These are phyloP conservation scores for Furcifer pardalis DNA, from an alignment of 2,797 vertebrate genomes.

Conservation along the genomic window DNA sequence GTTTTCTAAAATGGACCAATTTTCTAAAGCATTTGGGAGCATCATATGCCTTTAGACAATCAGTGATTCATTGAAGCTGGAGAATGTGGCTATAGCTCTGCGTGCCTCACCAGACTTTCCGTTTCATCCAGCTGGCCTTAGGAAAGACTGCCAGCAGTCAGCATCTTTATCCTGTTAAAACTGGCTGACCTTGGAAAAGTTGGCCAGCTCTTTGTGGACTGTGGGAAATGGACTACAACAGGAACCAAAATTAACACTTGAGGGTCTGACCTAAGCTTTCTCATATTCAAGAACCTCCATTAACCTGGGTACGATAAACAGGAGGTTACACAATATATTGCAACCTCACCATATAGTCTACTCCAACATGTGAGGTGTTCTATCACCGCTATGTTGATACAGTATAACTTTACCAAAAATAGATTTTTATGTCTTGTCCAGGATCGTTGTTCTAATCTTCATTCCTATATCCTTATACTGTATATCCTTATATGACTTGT, in stretches of 20 bases:
- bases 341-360: slow-evolving; percentile 20
- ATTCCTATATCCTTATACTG: slow-evolving; percentile 12
- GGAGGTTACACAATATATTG: slow-evolving; percentile 50
- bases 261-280: slow-evolving; percentile 58
- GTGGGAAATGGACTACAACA: slow-evolving; percentile 50
- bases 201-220: slow-evolving; percentile 57
- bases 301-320: slow-evolving; percentile 48
- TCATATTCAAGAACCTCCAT: slow-evolving; percentile 52
- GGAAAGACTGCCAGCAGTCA: slow-evolving; percentile 63
- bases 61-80: slow-evolving; percentile 35
- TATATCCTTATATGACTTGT: slow-evolving; percentile 37
- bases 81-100: slow-evolving; percentile 52
- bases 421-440: neutral
- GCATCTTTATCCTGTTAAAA: slow-evolving; percentile 51
- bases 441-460: slow-evolving; percentile 26
- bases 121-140: slow-evolving; percentile 58
- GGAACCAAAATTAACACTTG: slow-evolving; percentile 50
- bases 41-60: slow-evolving; percentile 57
- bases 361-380: slow-evolving; percentile 1
- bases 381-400: slow-evolving; percentile 34
- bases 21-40: slow-evolving; percentile 46
- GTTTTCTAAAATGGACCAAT: no score
- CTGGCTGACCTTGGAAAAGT: slow-evolving; percentile 71
- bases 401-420: slow-evolving; percentile 30
- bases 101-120: slow-evolving; percentile 49